A percentile compares a stretch with the other conserved stretches of the same genome.
Evolutionary conservation across 2,888 invertebrate genomes (phyloP).

Genomic region (Choreutis nemorana): DNA sequence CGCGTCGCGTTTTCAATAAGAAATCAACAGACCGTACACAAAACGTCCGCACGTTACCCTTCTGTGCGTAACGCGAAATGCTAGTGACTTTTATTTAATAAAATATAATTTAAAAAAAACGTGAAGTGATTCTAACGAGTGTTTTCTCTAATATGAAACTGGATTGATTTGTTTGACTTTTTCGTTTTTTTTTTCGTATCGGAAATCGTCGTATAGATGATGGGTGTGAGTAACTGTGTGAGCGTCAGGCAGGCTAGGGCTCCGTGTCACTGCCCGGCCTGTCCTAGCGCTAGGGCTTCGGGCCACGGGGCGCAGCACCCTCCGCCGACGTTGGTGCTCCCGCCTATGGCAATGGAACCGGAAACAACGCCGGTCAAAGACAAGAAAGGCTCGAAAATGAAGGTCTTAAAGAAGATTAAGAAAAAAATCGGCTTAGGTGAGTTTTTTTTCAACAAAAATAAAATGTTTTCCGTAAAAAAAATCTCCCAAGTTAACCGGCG

Average conservation of each 20-base stretch:
- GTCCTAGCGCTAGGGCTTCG: slow-evolving; percentile 52
- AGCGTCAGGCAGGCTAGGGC: slow-evolving; percentile 66
- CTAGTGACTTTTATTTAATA: too few relatives aligned
- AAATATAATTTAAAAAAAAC: too few relatives aligned
- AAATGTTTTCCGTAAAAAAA: slow-evolving; percentile 10
- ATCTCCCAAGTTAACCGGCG: slow-evolving; percentile 2
- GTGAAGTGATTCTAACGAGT: slow-evolving; percentile 2
- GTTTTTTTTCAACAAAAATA: slow-evolving; percentile 48
- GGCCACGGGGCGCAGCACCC: slow-evolving; percentile 42
- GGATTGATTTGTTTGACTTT: too few relatives aligned
- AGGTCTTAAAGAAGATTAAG: slow-evolving; percentile 89
- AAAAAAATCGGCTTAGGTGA: slow-evolving; percentile 87
- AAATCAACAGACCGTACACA: slow-evolving; percentile 4
- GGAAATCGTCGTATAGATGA: slow-evolving; percentile 35
- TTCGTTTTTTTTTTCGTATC: too few relatives aligned
- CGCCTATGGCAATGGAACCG: slow-evolving; percentile 53
- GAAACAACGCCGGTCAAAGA: slow-evolving; percentile 55
- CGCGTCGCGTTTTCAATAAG: slow-evolving; percentile 14
- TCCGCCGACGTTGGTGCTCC: slow-evolving; percentile 52
- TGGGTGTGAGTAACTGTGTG: slow-evolving; percentile 65
- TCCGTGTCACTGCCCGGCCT: slow-evolving; percentile 63
- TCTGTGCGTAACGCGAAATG: too few relatives aligned
- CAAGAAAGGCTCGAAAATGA: slow-evolving; percentile 76
- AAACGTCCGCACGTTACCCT: too few relatives aligned
- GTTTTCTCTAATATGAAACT: slow-evolving; percentile 1